Evolutionary conservation across 2,888 invertebrate genomes (phyloP).

Genomic region (Chymomyza amoena): DNA sequence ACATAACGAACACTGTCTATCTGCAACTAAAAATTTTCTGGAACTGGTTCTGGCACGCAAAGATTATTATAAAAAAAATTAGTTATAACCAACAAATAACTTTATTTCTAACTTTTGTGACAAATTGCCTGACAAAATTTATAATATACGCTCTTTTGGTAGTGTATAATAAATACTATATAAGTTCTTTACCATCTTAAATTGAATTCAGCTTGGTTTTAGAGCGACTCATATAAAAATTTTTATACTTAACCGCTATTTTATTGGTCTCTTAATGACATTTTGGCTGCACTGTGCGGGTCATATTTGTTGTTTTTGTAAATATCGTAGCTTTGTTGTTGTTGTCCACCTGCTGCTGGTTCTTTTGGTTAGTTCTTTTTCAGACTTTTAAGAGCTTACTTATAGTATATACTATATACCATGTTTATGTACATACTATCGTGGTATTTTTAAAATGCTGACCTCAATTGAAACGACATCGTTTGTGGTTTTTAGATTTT

Average conservation of each 20-base stretch:
- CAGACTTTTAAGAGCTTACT: background rate
- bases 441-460: slow-evolving; percentile 18
- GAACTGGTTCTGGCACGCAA: no score
- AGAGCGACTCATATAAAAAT: no score
- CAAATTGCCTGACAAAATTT: no score
- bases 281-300: background rate
- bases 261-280: background rate
- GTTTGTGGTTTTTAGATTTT: slow-evolving; percentile 10
- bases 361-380: background rate
- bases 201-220: no score
- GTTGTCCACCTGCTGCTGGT: background rate
- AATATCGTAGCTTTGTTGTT: background rate
- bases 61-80: no score
- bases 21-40: no score
- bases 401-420: background rate
- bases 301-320: background rate
- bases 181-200: no score
- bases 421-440: background rate
- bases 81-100: no score
- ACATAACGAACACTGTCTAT: no score
- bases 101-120: no score
- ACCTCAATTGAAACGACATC: slow-evolving; percentile 32
- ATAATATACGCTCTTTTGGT: no score
- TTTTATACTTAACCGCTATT: background rate
- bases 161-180: no score